These are phyloP conservation scores for Eurytoma californica DNA, from an alignment of 2,888 invertebrate species.

Conservation along the genomic window DNA sequence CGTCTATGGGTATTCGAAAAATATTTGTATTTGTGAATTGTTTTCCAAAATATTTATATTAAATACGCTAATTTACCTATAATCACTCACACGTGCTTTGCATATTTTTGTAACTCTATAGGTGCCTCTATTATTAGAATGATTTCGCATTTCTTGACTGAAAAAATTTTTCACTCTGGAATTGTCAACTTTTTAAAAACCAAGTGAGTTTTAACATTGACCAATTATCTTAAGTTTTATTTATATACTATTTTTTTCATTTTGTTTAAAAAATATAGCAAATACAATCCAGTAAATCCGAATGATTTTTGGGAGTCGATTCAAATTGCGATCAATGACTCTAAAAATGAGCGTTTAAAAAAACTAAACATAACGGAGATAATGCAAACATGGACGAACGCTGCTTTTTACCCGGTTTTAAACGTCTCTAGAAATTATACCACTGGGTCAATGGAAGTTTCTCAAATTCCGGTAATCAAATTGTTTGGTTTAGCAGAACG, in stretches of 20 bases:
- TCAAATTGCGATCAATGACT: constrained; percentile 43
- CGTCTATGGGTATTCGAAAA: constrained; percentile 37
- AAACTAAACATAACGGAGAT: constrained; percentile 44
- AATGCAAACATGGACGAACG: constrained; percentile 56
- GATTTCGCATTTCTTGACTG: constrained; percentile 77
- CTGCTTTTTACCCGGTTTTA: constrained; percentile 53
- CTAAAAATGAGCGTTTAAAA: constrained; percentile 20
- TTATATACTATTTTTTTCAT: neutral
- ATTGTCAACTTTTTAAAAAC: constrained; percentile 69
- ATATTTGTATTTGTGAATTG: neutral
- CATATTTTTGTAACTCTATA: constrained; percentile 3
- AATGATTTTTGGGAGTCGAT: constrained; percentile 53
- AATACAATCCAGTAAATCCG: constrained; percentile 21
- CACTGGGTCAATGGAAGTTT: constrained; percentile 35
- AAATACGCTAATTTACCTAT: neutral
- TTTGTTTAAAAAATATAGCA: constrained; percentile 23
- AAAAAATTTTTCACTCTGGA: constrained; percentile 78
- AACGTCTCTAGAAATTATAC: constrained; percentile 49
- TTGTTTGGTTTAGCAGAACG: constrained; percentile 46
- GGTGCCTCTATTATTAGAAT: constrained; percentile 76
- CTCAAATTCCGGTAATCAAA: constrained; percentile 44
- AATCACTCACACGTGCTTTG: too few species aligned
- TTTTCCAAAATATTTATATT: neutral
- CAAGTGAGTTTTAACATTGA: constrained; percentile 40
- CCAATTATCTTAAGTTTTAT: neutral